A percentile compares a stretch with the other conserved stretches of the same genome.
These are phyloP conservation scores for Hyperoplus lanceolatus DNA, from an alignment of 2,797 vertebrate genomes.

Conservation along the genomic window DNA sequence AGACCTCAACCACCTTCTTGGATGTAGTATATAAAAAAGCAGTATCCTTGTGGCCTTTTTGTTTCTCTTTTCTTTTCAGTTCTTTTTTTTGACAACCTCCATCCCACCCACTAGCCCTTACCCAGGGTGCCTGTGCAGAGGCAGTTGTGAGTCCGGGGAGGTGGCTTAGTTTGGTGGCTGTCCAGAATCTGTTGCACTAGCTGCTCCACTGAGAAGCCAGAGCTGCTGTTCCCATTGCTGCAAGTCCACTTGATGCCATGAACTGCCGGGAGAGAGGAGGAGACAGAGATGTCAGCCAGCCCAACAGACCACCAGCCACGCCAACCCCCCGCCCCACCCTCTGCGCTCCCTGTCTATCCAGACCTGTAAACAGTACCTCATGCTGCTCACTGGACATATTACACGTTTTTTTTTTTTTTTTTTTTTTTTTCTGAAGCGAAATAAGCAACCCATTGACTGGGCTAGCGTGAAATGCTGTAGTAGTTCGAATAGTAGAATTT, in stretches of 20 bases:
- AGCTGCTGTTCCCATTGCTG: slow-evolving; percentile 99
- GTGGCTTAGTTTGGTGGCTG: slow-evolving; percentile 99
- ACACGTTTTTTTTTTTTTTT: slow-evolving; percentile 5
- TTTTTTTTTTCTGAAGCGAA: slow-evolving; percentile 21
- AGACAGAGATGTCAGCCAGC: slow-evolving; percentile 87
- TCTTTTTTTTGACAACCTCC: slow-evolving; percentile 36
- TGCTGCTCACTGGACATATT: slow-evolving; percentile 23
- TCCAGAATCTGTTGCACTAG: slow-evolving; percentile 99
- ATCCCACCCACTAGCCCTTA: slow-evolving; percentile 85
- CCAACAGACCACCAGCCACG: slow-evolving; percentile 83
- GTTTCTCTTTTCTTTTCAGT: slow-evolving; percentile 27
- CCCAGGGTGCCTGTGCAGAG: slow-evolving; percentile 99
- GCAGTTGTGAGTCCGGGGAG: slow-evolving; percentile 99
- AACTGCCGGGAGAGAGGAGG: slow-evolving; percentile 91
- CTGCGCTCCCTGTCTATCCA: slow-evolving; percentile 60
- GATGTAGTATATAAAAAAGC: slow-evolving; percentile 40
- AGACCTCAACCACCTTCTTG: slow-evolving; percentile 42
- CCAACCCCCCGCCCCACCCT: slow-evolving; percentile 79
- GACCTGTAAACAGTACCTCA: slow-evolving; percentile 18
- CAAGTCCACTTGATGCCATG: slow-evolving; percentile 99
- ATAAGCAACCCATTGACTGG: slow-evolving; percentile 21
- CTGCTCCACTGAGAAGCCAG: slow-evolving; percentile 99
- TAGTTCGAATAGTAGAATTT: background rate
- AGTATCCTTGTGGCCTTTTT: slow-evolving; percentile 34
- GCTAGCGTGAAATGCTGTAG: background rate